Conservation (phyloP, 2,888 invertebrate genomes). For the Tetanocera ferruginea region DNA sequence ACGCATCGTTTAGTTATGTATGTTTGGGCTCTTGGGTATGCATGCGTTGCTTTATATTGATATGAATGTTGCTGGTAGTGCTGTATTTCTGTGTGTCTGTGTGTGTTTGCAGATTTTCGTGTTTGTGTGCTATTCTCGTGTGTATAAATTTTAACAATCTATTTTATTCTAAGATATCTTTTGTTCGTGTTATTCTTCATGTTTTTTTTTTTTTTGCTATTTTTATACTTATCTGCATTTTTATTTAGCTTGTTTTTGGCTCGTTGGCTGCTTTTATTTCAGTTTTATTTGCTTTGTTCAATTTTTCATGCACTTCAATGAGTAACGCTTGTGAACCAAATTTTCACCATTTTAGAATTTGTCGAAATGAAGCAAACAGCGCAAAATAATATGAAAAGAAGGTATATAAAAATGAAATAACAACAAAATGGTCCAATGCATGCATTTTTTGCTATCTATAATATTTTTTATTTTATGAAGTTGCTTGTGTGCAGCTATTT, state of each 20-base stretch:
- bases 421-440: not conserved
- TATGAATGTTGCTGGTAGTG: not conserved
- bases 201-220: not conserved
- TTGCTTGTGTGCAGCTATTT: not conserved
- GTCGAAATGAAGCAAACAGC: not conserved
- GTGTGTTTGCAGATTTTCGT: not conserved
- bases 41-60: not conserved
- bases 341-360: not conserved
- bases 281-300: constrained; percentile 30
- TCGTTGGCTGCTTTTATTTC: constrained; percentile 23
- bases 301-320: constrained; percentile 25
- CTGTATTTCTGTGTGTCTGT: not conserved
- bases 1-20: too few relatives aligned
- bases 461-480: not conserved
- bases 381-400: not conserved
- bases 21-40: not conserved
- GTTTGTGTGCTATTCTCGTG: not conserved
- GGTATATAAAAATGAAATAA: not conserved
- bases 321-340: not conserved
- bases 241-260: not conserved
- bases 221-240: not conserved
- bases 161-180: constrained; percentile 6
- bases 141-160: constrained; percentile 1
- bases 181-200: not conserved
- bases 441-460: not conserved